These are phyloP conservation scores for Crotalus adamanteus DNA, from an alignment of 2,797 vertebrate species.

Conservation along the genomic window DNA sequence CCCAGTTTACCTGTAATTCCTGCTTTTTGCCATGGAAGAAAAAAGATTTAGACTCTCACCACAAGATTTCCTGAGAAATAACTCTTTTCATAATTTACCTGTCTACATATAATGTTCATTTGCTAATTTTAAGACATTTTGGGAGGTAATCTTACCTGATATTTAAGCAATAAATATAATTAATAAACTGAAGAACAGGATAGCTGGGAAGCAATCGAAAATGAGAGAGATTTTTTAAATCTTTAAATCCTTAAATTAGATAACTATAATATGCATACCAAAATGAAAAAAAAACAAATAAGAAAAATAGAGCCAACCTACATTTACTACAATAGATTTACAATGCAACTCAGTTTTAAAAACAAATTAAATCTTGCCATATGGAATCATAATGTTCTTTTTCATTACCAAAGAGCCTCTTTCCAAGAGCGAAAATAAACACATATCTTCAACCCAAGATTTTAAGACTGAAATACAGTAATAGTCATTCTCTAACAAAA, in stretches of 20 bases:
- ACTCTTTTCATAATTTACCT: background rate
- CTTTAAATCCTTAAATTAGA: background rate
- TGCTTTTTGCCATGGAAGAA: background rate
- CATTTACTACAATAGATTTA: background rate
- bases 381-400: background rate
- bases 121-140: background rate
- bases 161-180: background rate
- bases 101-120: background rate
- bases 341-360: background rate
- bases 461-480: background rate
- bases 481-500: background rate
- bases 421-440: background rate
- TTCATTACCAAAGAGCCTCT: background rate
- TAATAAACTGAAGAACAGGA: background rate
- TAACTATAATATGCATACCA: background rate
- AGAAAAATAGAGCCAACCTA: background rate
- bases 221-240: background rate
- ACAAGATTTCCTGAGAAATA: background rate
- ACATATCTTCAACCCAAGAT: background rate
- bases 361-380: background rate
- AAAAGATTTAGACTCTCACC: background rate
- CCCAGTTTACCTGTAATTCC: background rate
- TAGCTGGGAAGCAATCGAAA: background rate
- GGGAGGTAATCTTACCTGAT: background rate
- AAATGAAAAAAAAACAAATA: background rate